Evolutionary conservation across 2,113 vertebrate genomes (phyloP).

Genomic region (Odocoileus hemionus): DNA sequence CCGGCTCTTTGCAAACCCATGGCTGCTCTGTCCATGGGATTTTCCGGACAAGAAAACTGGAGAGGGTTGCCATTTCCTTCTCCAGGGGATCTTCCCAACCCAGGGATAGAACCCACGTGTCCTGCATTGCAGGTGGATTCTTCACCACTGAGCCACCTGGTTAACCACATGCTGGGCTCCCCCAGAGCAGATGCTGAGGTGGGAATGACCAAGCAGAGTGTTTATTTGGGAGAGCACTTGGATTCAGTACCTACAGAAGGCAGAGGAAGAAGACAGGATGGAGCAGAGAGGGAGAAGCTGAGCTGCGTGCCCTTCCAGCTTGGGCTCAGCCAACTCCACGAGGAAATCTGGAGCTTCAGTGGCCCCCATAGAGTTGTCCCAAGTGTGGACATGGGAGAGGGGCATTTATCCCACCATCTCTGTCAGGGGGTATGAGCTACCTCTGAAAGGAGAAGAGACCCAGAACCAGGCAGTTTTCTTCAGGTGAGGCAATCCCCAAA

Average conservation of each 20-base stretch:
- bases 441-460: not conserved
- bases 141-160: not conserved
- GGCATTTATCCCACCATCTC: not conserved
- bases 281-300: not conserved
- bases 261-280: not conserved
- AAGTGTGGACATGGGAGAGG: not conserved
- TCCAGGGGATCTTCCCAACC: not conserved
- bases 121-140: not conserved
- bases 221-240: not conserved
- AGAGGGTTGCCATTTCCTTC: not conserved
- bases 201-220: not conserved
- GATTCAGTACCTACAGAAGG: not conserved
- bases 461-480: not conserved
- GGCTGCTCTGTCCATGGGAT: not conserved
- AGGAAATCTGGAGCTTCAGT: not conserved
- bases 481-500: not conserved
- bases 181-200: not conserved
- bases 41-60: not conserved
- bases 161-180: not conserved
- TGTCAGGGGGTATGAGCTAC: not conserved
- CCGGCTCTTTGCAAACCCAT: not conserved
- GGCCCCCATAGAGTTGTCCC: not conserved
- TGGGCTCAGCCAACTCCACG: not conserved
- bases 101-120: not conserved
- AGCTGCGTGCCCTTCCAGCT: fast-evolving